phyloP scores from a whole-genome alignment of 2,888 invertebrate genomes.

The Pseudococcus jackbeardsleyi region DNA sequence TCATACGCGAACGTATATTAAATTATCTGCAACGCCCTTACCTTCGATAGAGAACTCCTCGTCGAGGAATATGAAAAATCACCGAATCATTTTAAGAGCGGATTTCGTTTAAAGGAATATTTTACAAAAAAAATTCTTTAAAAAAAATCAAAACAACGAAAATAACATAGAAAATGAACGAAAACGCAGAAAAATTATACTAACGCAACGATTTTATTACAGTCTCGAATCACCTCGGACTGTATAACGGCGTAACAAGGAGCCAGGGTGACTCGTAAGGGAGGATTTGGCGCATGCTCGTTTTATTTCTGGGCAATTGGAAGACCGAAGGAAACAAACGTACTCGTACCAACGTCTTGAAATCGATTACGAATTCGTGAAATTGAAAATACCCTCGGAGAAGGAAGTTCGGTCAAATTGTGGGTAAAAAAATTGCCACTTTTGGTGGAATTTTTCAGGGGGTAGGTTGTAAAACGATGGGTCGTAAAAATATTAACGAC shows the following conservation, averaged over 20 bases:
- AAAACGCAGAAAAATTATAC: conserved; percentile 26
- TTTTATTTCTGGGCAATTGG: neutral
- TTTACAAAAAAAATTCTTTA: neutral
- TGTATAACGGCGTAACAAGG: conserved; percentile 17
- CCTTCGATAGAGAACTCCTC: neutral
- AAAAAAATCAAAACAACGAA: neutral
- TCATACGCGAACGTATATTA: conserved; percentile 1
- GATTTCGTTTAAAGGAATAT: neutral
- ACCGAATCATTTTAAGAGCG: neutral
- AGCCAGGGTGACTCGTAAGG: conserved; percentile 55
- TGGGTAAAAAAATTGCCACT: neutral
- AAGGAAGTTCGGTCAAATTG: neutral
- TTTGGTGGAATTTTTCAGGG: neutral
- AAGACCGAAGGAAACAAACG: neutral
- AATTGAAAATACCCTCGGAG: neutral
- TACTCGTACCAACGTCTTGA: conserved; percentile 11
- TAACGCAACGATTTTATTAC: conserved; percentile 38
- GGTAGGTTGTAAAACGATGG: neutral
- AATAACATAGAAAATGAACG: conserved; percentile 14
- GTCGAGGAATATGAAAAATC: neutral
- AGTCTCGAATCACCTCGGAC: conserved; percentile 47
- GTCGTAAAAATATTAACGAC: conserved; percentile 24
- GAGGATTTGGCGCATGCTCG: conserved; percentile 33
- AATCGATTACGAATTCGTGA: conserved; percentile 46
- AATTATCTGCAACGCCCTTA: conserved; percentile 59